Base-by-base conservation (phyloP, 1,140 invertebrate species). In the Harlomillsia oculata region DNA sequence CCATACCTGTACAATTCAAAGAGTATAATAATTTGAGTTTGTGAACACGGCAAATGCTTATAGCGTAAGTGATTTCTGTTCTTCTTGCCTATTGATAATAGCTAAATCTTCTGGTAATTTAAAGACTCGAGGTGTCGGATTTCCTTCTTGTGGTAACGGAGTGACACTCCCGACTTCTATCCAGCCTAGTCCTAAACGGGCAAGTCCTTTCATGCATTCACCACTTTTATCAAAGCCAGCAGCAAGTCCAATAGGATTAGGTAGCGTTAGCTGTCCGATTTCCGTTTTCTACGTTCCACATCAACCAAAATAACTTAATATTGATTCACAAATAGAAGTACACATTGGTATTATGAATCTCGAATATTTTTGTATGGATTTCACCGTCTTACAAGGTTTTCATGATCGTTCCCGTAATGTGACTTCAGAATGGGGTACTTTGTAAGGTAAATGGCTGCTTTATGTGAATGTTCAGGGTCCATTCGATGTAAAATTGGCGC, bases 161-260 rank as follows among this genome's bases (percentile, higher is more conserved):
- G 96, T 99, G 0, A 99, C 82, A 14, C 93, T 94, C 61, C 95
- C 95, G 64, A 99, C 82, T 80, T 99, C 96, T 30, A 98, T 82
- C 75, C 97, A 93, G 21, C 93, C 85, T 76, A 98, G 97, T 0
- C 95, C 95, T 48, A 92, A 74, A 67, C 84, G 81, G 43, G 80
- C 77, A 25, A 99, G 71, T 0, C 88, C 87, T 57, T 81, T 71
- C 1, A 97, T 76, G 23, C 88, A 90, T 76, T 97, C 89, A 9
- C 81, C 95, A 73, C 98, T 82, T 71, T 99, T 99, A 71, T 99
- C 96, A 76, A 97, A 98, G 3, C 96, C 96, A 59, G 96, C 96
- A 43, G 95, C 95, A 64, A 98, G 82, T 28, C 96, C 96, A 66
- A 99, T 69, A 1, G 94, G 94, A 76, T 95, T 97, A 56, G 74